Base-by-base conservation (phyloP, 2,113 vertebrate species). In the Coracopsis vasa region DNA sequence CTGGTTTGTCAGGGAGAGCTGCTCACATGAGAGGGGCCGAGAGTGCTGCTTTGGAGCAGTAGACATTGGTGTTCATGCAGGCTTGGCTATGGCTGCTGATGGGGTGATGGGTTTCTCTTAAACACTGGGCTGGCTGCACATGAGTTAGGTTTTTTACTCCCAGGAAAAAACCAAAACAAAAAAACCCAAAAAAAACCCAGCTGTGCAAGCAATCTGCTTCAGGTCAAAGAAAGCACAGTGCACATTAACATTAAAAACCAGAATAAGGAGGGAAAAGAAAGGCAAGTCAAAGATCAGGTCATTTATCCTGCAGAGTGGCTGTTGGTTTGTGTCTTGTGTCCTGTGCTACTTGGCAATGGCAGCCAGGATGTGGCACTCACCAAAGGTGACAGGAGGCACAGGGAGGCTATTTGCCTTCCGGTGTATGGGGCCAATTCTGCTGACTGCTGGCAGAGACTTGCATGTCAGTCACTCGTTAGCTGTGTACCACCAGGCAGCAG, bases 381-480 rank as follows among this genome's bases (percentile, higher is more conserved):
- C 8, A 4, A 45, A 58, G 90, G 92, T 91, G 79, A 50, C 81
- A 66, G 69, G 73, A 88, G 84, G 94, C 91, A 51, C 69, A 51
- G 80, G 80, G 86, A 88, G 37, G 71, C 53, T 85, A 10, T 86
- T 85, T 61, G 86, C 85, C 90, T 89, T 61, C 23, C 3, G 1
- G 62, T 71, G 28, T 24, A 44, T 91, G 67, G 77, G 74, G 47
- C 83, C 80, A 47, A 2, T 95, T 90, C 93, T 93, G 80, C 90
- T 92, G 88, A 56, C 88, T 82, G 80, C 91, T 95, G 94, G 91
- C 94, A 83, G 78, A 54, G 77, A 42, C 64, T 80, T 67, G 51
- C 69, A 35, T 5, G n/a, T 97, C 96, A 95, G 80, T 91, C 91
- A 84, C 78, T 86, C 1, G 13, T 79, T 91, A 90, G 92, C 88